Evolutionary conservation across 2,888 invertebrate species (phyloP).

Genomic region (Acrobeloides nanus): DNA sequence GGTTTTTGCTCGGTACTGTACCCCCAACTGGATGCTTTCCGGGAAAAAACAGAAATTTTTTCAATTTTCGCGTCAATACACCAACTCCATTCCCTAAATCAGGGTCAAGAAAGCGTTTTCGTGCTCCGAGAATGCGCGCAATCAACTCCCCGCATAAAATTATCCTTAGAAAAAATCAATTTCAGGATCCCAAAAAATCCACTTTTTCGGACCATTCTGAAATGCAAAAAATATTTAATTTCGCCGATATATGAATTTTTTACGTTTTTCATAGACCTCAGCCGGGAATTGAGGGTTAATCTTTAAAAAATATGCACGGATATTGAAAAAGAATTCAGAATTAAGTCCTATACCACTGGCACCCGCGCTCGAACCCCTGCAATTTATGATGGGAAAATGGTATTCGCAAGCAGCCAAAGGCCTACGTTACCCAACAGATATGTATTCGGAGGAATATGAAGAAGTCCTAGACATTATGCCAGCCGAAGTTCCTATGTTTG

Average conservation of each 20-base stretch:
- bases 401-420: constrained; percentile 46
- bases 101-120: too few relatives aligned
- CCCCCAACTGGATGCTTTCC: too few relatives aligned
- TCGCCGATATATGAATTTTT: background rate
- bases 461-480: constrained; percentile 49
- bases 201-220: background rate
- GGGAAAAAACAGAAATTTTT: too few relatives aligned
- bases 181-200: constrained; percentile 1
- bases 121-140: too few relatives aligned
- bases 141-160: too few relatives aligned
- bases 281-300: too few relatives aligned
- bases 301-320: background rate
- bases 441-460: constrained; percentile 43
- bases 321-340: too few relatives aligned
- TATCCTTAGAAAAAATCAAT: background rate
- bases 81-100: too few relatives aligned
- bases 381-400: constrained; percentile 52
- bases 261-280: too few relatives aligned
- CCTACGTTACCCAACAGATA: constrained; percentile 48
- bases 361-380: constrained; percentile 53
- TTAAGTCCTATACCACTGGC: constrained; percentile 49
- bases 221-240: constrained; percentile 7
- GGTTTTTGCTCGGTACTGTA: too few relatives aligned
- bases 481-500: constrained; percentile 53
- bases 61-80: too few relatives aligned